Percentiles rank a stretch among this genome's conserved stretches.
phyloP scores from a whole-genome alignment of 1,140 invertebrate genomes.

The Bombus sylvicola region DNA sequence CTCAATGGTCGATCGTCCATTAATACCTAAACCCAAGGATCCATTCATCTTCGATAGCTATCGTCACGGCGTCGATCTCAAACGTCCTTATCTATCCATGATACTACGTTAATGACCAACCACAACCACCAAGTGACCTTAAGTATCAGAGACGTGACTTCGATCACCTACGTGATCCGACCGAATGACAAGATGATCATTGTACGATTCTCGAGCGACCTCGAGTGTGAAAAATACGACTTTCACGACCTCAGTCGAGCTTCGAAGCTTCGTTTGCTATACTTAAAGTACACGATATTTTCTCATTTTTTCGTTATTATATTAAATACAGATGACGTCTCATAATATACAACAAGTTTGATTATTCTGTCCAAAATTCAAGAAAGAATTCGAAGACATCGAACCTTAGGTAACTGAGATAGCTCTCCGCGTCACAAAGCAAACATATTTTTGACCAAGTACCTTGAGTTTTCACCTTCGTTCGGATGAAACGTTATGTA shows the following conservation, averaged over 20 bases:
- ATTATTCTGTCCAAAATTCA: too few species aligned
- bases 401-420: too few species aligned
- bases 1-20: not conserved
- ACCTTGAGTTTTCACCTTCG: not conserved
- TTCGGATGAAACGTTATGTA: constrained; percentile 9
- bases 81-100: not conserved
- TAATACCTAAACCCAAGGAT: not conserved
- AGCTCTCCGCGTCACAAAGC: not conserved
- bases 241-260: not conserved
- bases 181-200: not conserved
- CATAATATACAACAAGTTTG: too few species aligned
- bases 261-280: not conserved
- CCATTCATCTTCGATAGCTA: not conserved
- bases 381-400: too few species aligned
- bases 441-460: constrained; percentile 20
- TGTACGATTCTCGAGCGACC: not conserved
- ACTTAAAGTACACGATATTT: too few species aligned
- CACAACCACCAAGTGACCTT: not conserved
- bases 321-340: too few species aligned
- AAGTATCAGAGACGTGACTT: not conserved
- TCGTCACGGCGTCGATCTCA: not conserved
- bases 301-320: too few species aligned
- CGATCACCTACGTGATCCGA: not conserved
- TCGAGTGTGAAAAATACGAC: not conserved
- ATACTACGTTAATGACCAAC: not conserved